Evolutionary conservation across 2,888 invertebrate genomes (phyloP), one percentile per base, ranked within the genome.

Genomic region (Ernsta delagoae): DNA sequence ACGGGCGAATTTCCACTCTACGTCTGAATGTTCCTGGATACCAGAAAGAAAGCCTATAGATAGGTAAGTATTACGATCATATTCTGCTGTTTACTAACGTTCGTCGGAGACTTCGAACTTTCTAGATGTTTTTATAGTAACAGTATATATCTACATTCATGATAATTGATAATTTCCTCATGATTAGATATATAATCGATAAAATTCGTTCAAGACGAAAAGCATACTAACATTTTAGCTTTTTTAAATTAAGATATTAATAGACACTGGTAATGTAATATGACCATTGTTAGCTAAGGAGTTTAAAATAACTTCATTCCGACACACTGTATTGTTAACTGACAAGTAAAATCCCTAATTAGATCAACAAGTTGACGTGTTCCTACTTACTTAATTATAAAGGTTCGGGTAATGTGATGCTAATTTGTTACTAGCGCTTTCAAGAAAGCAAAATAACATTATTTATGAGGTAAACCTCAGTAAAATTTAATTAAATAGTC

Each of bases 1-100:
- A 59, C 99, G 94, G 0, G 99, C 98, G 85, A 98, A 99, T 89
- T 99, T 99, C 99, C 99, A 99, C 88, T 99, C 99, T 0, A 96
- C 96, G 80, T 99, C 99, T 0, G 98, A 97, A 82, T 98, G 97
- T 94, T 98, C 96, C 98, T 98, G 70, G 4, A 11, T 1, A 36
- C 5, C 8, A 5, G 4, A 57, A 36, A 50, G n/a, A n/a, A n/a
- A n/a, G n/a, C n/a, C n/a, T n/a, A n/a, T n/a, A n/a, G n/a, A n/a
- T n/a, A n/a, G n/a, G n/a, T n/a, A n/a, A n/a, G n/a, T n/a, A n/a
- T n/a, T n/a, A n/a, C n/a, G n/a, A n/a, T n/a, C n/a, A n/a, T n/a
- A n/a, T n/a, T n/a, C n/a, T n/a, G n/a, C n/a, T n/a, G n/a, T n/a
- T n/a, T n/a, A n/a, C n/a, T n/a, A n/a, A n/a, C n/a, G n/a, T n/a